A percentile compares a stretch with the other conserved stretches of the same genome.
phyloP scores from a whole-genome alignment of 2,797 vertebrate species.

The Sebastes minor region DNA sequence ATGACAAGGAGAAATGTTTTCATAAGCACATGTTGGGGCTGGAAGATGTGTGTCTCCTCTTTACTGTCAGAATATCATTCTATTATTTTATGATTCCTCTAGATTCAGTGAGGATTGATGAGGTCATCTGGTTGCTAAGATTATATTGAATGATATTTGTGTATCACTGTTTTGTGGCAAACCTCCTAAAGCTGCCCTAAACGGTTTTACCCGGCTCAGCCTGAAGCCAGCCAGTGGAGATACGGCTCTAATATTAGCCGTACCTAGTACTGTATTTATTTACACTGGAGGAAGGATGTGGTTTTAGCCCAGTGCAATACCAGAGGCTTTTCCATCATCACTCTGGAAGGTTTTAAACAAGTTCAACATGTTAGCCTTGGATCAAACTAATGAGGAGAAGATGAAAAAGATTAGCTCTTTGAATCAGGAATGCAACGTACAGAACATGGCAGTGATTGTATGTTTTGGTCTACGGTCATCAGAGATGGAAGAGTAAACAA shows the following conservation, averaged over 20 bases:
- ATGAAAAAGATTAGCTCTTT: constrained; percentile 58
- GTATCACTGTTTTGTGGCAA: constrained; percentile 1
- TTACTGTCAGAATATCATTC: not conserved
- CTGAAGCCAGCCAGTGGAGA: constrained; percentile 39
- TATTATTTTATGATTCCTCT: constrained; percentile 3
- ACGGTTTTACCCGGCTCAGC: constrained; percentile 27
- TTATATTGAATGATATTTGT: constrained; percentile 6
- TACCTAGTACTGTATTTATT: constrained; percentile 63
- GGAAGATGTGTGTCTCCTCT: not conserved
- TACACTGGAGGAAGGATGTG: constrained; percentile 73
- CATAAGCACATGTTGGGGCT: constrained; percentile 36
- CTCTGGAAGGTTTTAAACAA: constrained; percentile 69
- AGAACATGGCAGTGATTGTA: constrained; percentile 58
- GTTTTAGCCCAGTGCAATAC: constrained; percentile 56
- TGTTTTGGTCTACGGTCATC: constrained; percentile 56
- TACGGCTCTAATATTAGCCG: constrained; percentile 64
- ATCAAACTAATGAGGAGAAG: constrained; percentile 63
- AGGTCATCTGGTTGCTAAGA: not conserved
- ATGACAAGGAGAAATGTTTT: constrained; percentile 64
- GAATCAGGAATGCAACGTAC: constrained; percentile 48
- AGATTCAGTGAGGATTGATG: not conserved
- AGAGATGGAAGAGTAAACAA: constrained; percentile 56
- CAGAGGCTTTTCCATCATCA: constrained; percentile 64
- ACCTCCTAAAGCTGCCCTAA: constrained; percentile 42
- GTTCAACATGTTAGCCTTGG: constrained; percentile 70